These are phyloP conservation scores for Solenopsis fugax DNA, from an alignment of 1,140 invertebrate genomes.

Conservation along the genomic window DNA sequence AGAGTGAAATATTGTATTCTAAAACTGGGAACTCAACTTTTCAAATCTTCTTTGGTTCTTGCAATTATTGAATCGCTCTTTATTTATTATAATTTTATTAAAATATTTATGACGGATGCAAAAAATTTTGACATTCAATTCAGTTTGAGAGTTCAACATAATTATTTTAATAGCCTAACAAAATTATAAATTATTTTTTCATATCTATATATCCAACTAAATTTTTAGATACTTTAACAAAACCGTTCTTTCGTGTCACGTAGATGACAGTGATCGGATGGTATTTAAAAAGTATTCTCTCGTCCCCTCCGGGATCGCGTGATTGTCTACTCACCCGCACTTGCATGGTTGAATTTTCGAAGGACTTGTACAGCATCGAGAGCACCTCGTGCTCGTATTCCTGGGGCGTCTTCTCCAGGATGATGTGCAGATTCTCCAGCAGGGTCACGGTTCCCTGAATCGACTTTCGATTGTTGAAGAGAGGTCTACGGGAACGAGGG, in stretches of 20 bases:
- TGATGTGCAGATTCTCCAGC: constrained; percentile 96
- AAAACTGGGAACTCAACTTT: background rate
- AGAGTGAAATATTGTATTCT: background rate
- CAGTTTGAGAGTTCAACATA: too few species aligned
- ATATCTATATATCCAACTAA: too few species aligned
- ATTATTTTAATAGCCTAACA: too few species aligned
- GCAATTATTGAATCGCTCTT: background rate
- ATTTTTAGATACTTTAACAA: too few species aligned
- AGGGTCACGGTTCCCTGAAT: constrained; percentile 96
- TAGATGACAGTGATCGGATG: too few species aligned
- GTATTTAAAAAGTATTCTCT: background rate
- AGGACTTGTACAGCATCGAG: constrained; percentile 95
- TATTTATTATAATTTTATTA: background rate
- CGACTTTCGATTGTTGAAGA: constrained; percentile 94
- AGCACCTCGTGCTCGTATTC: constrained; percentile 94
- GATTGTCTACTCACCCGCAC: constrained; percentile 91
- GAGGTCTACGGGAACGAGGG: constrained; percentile 86
- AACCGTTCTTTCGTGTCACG: too few species aligned
- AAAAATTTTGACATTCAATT: too few species aligned
- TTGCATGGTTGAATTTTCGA: constrained; percentile 96
- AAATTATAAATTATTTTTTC: too few species aligned
- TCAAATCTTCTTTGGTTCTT: background rate
- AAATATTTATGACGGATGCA: too few species aligned
- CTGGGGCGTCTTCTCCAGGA: constrained; percentile 94
- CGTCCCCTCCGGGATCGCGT: background rate